Evolutionary conservation across 2,113 vertebrate genomes (phyloP), one percentile per base, ranked within the genome.

Genomic region (Ciconia stormi): DNA sequence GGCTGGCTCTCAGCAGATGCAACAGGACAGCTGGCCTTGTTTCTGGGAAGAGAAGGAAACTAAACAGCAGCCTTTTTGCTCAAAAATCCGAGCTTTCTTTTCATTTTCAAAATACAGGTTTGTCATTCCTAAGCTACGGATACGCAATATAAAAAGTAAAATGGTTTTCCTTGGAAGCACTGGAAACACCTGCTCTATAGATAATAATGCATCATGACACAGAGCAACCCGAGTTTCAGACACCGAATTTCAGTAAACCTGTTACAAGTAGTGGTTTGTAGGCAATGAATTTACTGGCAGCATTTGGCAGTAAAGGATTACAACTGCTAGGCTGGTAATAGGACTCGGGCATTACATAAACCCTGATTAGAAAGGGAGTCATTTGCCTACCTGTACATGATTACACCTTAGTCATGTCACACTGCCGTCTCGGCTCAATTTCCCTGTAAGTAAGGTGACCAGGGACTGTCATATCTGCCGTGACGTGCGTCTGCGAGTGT

Each of bases 401-500:
- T 74, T 49, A 21, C 20, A 78, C 15, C 47, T 72, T 8, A 53
- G 26, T 46, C 8, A 4, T 38, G 30, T 36, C 71, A 74, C 53
- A 6, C 80, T 40, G 29, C 40, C 2, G 4, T 55, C 55, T 53
- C 0, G 0, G 30, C n/a, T n/a, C 49, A 23, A 1, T 69, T 93
- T 78, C 26, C 36, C 30, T 61, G 26, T 19, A 26, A 20, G 20
- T 47, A 42, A 77, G 50, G 55, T 61, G n/a, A 38, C 36, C 27
- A 25, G 15, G 15, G 23, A 20, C 32, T 67, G 32, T 44, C n/a
- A 27, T 12, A 67, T 3, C 1, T 0, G 6, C 61, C 0, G 1
- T 22, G 22, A 25, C 4, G 1, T 23, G 20, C 0, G 6, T 50
- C 55, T 93, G 72, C 1, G 2, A 81, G 55, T 0, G 0, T 58